phyloP scores from a whole-genome alignment of 2,888 invertebrate genomes.

The Mechanitis mazaeus region DNA sequence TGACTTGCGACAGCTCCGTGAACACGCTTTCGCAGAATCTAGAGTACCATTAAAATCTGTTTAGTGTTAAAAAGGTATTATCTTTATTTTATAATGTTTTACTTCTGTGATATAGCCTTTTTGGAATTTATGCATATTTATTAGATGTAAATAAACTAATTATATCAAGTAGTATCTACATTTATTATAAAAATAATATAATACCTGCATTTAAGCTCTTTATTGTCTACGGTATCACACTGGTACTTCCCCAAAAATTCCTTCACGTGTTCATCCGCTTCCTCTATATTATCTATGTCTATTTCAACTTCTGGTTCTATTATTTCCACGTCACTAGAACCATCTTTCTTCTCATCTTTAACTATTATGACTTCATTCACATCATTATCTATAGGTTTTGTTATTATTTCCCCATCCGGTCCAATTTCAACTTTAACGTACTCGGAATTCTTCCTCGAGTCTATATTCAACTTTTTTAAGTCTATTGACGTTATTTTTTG shows the following conservation, averaged over 20 bases:
- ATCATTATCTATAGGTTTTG: constrained; percentile 49
- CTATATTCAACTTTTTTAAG: constrained; percentile 28
- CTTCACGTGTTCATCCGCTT: constrained; percentile 64
- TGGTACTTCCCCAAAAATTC: constrained; percentile 65
- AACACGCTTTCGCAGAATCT: constrained; percentile 60
- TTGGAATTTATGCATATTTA: background rate
- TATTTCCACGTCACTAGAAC: constrained; percentile 64
- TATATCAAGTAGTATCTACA: too few relatives aligned
- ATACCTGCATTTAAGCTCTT: constrained; percentile 64
- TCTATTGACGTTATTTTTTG: constrained; percentile 50
- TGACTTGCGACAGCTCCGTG: constrained; percentile 41
- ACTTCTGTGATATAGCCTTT: too few relatives aligned
- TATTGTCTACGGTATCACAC: constrained; percentile 33
- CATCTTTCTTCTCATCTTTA: constrained; percentile 42
- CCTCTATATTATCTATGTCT: constrained; percentile 63
- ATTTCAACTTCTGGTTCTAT: constrained; percentile 57
- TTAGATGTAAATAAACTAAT: background rate
- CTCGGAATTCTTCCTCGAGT: constrained; percentile 31
- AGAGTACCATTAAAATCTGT: constrained; percentile 7
- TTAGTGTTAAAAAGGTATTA: too few relatives aligned
- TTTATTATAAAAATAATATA: background rate
- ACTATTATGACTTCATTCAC: constrained; percentile 44
- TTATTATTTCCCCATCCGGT: constrained; percentile 62
- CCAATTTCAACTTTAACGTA: constrained; percentile 66
- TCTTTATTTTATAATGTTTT: too few relatives aligned